phyloP scores from a whole-genome alignment of 2,113 vertebrate species.

The Delphinapterus leucas region DNA sequence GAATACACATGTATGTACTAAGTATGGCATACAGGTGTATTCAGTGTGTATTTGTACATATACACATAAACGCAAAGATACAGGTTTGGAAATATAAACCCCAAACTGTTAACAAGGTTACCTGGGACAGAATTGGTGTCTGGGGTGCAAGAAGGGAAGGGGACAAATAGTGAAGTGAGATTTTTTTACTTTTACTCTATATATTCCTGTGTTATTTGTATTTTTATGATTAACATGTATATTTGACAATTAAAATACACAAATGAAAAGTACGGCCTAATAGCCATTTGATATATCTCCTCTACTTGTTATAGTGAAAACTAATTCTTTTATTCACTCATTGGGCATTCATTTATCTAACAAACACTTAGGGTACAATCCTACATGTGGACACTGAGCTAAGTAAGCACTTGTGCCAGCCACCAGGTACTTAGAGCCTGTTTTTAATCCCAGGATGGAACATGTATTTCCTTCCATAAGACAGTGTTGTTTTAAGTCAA shows the following conservation, averaged over 20 bases:
- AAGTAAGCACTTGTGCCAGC: background rate
- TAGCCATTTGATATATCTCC: background rate
- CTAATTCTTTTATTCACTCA: background rate
- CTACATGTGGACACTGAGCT: background rate
- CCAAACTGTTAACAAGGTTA: background rate
- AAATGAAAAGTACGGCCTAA: constrained; percentile 18
- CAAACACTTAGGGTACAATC: background rate
- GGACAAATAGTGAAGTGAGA: background rate
- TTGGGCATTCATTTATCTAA: background rate
- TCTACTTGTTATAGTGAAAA: constrained; percentile 8
- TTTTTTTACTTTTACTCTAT: background rate
- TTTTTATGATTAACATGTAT: background rate
- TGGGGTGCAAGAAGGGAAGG: background rate
- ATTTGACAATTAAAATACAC: background rate
- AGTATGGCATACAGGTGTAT: background rate
- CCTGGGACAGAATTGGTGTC: background rate
- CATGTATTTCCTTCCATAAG: background rate
- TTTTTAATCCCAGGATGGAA: background rate
- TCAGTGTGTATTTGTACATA: background rate
- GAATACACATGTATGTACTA: background rate
- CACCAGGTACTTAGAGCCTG: background rate
- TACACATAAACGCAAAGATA: background rate
- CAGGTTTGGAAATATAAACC: background rate
- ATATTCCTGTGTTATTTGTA: background rate
- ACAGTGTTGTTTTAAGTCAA: background rate